Evolutionary conservation across 2,888 invertebrate species (phyloP), one percentile per base, ranked within the genome.

Genomic region (Spodoptera littoralis): DNA sequence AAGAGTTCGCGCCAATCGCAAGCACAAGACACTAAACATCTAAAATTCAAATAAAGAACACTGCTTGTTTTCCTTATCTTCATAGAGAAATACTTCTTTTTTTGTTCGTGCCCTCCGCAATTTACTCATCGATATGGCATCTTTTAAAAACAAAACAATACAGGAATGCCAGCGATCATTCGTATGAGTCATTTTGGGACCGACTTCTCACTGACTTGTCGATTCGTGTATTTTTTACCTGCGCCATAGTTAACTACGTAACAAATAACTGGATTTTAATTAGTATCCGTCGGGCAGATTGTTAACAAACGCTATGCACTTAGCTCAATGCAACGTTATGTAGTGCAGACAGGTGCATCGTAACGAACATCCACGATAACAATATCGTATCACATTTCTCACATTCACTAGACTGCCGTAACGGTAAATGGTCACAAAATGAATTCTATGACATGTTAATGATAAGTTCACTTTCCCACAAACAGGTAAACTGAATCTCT

Each of bases 261-360:
- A 84, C 77, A 84, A 84, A 82, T 87, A 87, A 88, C 87, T 83
- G 83, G 84, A 88, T 86, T 89, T 83, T 75, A 73, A 81, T 86
- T 83, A 84, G 75, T 82, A 77, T 79, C 77, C 80, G 80, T 74
- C 82, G 80, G 81, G 82, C 74, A 82, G 36, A 36, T 82, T 85
- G 85, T 86, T 76, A 84, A 84, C 84, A 87, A 88, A 82, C 80
- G 81, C 79, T 80, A 80, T 86, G 85, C 85, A 87, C 78, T 84
- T 77, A 76, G 82, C 76, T 81, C 81, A 82, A 76, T 82, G 86
- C 86, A 88, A 80, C 81, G 83, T 85, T 80, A 83, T 84, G 88
- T 87, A 87, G 79, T 88, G 92, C 93, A 93, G 93, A 92, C 93
- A 93, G 93, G 92, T 94, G 93, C 93, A 93, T 92, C 86, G 81